A percentile compares a stretch with the other conserved stretches of the same genome.
phyloP scores from a whole-genome alignment of 2,888 invertebrate genomes.

The Brachypterus glaber region DNA sequence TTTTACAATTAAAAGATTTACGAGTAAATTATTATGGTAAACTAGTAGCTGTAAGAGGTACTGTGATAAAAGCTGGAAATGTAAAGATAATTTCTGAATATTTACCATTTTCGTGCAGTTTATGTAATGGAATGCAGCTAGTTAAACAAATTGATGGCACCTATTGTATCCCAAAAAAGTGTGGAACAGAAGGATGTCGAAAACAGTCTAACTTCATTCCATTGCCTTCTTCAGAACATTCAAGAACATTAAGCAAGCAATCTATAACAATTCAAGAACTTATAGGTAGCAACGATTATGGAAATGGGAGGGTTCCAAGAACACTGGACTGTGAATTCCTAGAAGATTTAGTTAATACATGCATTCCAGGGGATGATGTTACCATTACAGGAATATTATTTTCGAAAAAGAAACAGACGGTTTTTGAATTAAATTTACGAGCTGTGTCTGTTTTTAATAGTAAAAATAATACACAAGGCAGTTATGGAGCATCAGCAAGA shows the following conservation, averaged over 20 bases:
- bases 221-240: conserved; percentile 55
- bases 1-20: conserved; percentile 57
- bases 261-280: conserved; percentile 75
- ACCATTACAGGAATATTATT: conserved; percentile 80
- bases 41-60: conserved; percentile 72
- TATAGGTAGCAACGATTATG: too few species aligned
- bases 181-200: conserved; percentile 47
- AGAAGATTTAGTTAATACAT: conserved; percentile 72
- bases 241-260: conserved; percentile 70
- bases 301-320: conserved; percentile 63
- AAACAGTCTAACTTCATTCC: conserved; percentile 54
- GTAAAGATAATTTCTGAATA: conserved; percentile 63
- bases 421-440: conserved; percentile 68
- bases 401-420: conserved; percentile 52
- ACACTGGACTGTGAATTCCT: conserved; percentile 79
- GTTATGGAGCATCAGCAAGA: conserved; percentile 39
- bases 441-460: conserved; percentile 69
- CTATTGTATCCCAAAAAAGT: conserved; percentile 50
- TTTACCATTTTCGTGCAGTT: conserved; percentile 67
- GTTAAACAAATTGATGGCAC: conserved; percentile 55
- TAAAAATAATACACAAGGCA: conserved; percentile 53
- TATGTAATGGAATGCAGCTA: conserved; percentile 58
- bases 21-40: conserved; percentile 68
- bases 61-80: conserved; percentile 71
- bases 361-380: conserved; percentile 82